A percentile compares a stretch with the other conserved stretches of the same genome.
Evolutionary conservation across 2,113 vertebrate genomes (phyloP).

Genomic region (Chamaetylas fuelleborni): DNA sequence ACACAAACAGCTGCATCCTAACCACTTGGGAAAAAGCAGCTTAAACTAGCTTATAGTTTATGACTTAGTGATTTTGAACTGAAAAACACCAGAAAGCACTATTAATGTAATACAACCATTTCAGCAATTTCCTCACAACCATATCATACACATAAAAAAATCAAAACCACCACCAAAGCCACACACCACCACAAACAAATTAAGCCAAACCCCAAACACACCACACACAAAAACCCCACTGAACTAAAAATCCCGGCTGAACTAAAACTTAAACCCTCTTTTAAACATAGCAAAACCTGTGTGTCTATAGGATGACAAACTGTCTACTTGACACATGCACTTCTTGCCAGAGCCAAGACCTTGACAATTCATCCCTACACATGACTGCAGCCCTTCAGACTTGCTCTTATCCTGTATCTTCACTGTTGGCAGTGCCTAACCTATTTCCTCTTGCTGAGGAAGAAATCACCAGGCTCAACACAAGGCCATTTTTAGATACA

Average conservation of each 20-base stretch:
- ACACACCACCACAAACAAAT: background rate
- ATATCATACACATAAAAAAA: background rate
- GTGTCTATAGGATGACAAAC: background rate
- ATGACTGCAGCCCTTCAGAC: background rate
- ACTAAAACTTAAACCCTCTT: background rate
- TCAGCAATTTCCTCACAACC: background rate
- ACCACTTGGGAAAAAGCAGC: background rate
- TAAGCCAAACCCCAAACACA: background rate
- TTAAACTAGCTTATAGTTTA: background rate
- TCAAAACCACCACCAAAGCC: background rate
- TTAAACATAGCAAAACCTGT: background rate
- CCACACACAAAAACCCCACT: background rate
- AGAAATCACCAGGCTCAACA: background rate
- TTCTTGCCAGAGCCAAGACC: background rate
- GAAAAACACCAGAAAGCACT: background rate
- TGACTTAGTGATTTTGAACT: background rate
- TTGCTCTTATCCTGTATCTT: background rate
- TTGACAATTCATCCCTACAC: background rate
- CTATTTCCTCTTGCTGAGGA: background rate
- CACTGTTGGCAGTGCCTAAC: fast-evolving
- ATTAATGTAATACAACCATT: background rate
- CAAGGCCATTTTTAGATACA: background rate
- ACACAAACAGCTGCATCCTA: background rate
- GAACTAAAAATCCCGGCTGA: too few relatives aligned
- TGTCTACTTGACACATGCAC: background rate